phyloP scores from a whole-genome alignment of 2,797 vertebrate genomes.

The Dermochelys coriacea region DNA sequence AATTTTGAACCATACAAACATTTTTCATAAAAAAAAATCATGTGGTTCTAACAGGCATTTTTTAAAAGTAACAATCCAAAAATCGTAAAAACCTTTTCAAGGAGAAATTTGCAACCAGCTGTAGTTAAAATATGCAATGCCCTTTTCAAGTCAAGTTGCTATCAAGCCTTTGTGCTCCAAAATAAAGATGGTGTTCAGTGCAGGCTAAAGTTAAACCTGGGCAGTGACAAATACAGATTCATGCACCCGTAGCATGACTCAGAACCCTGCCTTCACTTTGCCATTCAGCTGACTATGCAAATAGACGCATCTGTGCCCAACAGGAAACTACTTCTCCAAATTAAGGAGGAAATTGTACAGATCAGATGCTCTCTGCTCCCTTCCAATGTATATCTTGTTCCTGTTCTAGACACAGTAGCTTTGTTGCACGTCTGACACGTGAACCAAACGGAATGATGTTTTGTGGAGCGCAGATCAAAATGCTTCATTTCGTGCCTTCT shows the following conservation, averaged over 20 bases:
- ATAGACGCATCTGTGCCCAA: too few species aligned
- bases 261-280: not conserved
- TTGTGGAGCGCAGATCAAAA: not conserved
- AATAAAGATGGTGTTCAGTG: not conserved
- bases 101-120: not conserved
- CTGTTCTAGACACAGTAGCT: not conserved
- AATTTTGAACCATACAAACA: not conserved
- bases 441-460: not conserved
- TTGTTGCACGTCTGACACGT: not conserved
- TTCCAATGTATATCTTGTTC: not conserved
- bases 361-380: not conserved
- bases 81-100: not conserved
- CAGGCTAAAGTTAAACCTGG: not conserved
- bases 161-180: not conserved
- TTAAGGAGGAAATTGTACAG: not conserved
- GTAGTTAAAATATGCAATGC: not conserved
- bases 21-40: not conserved
- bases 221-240: not conserved
- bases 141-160: not conserved
- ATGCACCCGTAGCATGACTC: too few species aligned
- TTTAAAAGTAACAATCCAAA: not conserved
- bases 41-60: not conserved
- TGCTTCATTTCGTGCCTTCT: not conserved
- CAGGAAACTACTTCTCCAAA: not conserved
- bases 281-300: not conserved